Percentiles rank a stretch among this genome's conserved stretches.
phyloP scores from a whole-genome alignment of 2,797 vertebrate genomes.

The Valencia hispanica region DNA sequence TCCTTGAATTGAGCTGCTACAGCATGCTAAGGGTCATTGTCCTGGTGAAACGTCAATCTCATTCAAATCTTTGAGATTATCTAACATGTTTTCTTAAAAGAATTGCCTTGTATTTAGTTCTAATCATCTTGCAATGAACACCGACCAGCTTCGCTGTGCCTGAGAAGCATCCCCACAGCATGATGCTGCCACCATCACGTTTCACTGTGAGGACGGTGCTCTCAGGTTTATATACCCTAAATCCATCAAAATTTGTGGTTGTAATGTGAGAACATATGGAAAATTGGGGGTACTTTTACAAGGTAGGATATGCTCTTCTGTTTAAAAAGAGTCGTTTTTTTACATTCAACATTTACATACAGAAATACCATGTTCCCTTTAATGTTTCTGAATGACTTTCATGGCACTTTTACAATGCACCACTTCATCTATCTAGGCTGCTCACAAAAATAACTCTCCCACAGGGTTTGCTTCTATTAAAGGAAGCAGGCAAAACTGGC shows the following conservation, averaged over 20 bases:
- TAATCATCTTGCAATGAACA: background rate
- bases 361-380: background rate
- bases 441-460: background rate
- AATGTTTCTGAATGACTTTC: background rate
- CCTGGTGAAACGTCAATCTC: too few species aligned
- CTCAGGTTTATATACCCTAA: background rate
- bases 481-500: conserved; percentile 26
- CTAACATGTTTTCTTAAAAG: background rate
- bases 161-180: background rate
- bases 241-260: background rate
- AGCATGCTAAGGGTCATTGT: too few species aligned
- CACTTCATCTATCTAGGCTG: background rate
- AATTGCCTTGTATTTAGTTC: background rate
- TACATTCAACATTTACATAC: conserved; percentile 12
- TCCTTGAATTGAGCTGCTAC: too few species aligned
- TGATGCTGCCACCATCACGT: background rate
- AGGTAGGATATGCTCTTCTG: background rate
- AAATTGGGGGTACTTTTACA: background rate
- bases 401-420: background rate
- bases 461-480: background rate
- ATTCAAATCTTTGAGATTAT: too few species aligned
- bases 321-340: background rate
- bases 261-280: background rate
- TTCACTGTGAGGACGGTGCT: background rate
- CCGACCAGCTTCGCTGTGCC: background rate